Conservation (phyloP, 2,113 vertebrate species). For the Beaufortia kweichowensis region DNA sequence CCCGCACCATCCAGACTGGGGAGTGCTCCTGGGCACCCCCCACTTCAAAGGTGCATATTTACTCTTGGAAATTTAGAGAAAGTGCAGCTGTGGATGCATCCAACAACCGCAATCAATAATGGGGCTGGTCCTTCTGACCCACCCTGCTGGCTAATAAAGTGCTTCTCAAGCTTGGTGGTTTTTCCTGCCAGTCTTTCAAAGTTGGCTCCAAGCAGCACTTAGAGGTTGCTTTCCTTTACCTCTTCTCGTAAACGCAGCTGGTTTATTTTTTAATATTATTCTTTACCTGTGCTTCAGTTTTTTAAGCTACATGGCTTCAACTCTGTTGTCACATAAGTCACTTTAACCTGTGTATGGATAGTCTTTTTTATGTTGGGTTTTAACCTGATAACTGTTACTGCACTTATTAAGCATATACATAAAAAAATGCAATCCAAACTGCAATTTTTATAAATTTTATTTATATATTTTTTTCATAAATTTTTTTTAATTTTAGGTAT, state of each 20-base stretch:
- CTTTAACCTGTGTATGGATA: too few relatives aligned
- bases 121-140: conserved; percentile 87
- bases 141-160: conserved; percentile 94
- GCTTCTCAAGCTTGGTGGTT: conserved; percentile 93
- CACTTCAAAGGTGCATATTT: conserved; percentile 99
- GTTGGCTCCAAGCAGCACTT: conserved; percentile 89
- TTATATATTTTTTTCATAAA: too few relatives aligned
- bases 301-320: too few relatives aligned
- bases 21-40: conserved; percentile 95
- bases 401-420: too few relatives aligned
- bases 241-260: conserved; percentile 90
- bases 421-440: too few relatives aligned
- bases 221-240: conserved; percentile 91
- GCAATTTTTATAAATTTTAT: too few relatives aligned
- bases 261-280: conserved; percentile 40
- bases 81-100: conserved; percentile 98
- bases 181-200: conserved; percentile 90
- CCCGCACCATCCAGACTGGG: conserved; percentile 94
- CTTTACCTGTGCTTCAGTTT: background rate
- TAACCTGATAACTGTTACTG: too few relatives aligned
- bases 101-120: conserved; percentile 96
- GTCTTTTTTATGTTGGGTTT: too few relatives aligned
- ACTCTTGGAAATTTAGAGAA: conserved; percentile 99
- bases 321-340: too few relatives aligned
- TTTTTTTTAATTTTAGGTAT: too few relatives aligned